These are phyloP conservation scores for Meda fulgida DNA, from an alignment of 2,797 vertebrate genomes.

Conservation along the genomic window DNA sequence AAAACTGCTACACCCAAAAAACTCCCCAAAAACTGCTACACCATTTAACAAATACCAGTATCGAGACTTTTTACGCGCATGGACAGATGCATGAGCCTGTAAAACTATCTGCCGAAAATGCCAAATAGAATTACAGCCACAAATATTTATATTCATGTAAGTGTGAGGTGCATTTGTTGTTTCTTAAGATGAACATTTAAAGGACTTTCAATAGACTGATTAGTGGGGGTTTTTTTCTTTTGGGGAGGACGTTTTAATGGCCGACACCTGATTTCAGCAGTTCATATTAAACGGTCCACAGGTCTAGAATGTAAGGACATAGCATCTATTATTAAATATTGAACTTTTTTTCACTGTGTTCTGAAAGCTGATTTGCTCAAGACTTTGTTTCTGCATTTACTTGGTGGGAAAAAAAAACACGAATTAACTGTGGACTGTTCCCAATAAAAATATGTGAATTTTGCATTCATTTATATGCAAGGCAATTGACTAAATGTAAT, in stretches of 20 bases:
- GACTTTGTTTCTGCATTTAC: background rate
- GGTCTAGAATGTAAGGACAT: background rate
- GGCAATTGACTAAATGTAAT: background rate
- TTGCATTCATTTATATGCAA: background rate
- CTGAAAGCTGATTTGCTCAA: background rate
- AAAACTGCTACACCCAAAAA: background rate
- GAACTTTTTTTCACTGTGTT: background rate
- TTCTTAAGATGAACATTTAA: background rate
- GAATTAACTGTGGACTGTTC: background rate
- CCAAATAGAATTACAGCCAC: background rate
- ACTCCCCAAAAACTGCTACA: background rate
- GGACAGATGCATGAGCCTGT: background rate
- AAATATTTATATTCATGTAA: background rate
- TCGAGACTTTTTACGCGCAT: background rate
- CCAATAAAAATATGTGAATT: conserved; percentile 10
- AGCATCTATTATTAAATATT: background rate
- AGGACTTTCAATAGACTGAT: background rate
- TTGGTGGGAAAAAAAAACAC: background rate
- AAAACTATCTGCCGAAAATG: background rate
- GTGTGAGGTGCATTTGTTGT: background rate
- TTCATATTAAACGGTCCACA: background rate
- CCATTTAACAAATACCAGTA: background rate
- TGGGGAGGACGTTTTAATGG: background rate
- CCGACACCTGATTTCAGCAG: background rate
- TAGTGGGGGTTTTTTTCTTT: background rate